These are phyloP conservation scores for Heliconius eleuchia DNA, from an alignment of 1,140 invertebrate species.

Conservation along the genomic window DNA sequence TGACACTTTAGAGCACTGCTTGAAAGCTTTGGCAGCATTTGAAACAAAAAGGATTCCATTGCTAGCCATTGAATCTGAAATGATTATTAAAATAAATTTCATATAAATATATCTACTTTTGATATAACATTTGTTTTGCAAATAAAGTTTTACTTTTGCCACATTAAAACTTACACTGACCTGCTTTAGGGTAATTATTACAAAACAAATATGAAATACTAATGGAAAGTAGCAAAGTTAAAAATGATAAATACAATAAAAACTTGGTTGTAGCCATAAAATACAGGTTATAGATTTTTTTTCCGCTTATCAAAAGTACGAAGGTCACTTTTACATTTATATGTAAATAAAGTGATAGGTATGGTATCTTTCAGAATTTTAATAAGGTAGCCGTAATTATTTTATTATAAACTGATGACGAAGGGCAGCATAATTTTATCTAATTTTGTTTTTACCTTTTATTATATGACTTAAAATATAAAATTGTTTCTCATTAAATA, in stretches of 20 bases:
- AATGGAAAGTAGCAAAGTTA: background rate
- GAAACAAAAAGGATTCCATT: conserved; percentile 69
- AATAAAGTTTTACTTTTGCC: background rate
- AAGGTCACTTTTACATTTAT: background rate
- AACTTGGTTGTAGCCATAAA: conserved; percentile 1
- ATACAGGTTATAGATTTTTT: background rate
- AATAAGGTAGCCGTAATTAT: background rate
- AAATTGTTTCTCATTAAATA: background rate
- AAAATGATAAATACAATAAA: background rate
- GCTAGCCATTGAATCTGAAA: conserved; percentile 60
- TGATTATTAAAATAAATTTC: background rate
- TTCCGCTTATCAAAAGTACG: background rate
- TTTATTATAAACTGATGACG: background rate
- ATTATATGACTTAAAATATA: background rate
- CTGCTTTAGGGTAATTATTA: background rate
- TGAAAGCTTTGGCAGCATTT: conserved; percentile 63
- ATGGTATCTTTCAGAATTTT: background rate
- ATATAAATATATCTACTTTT: too few relatives aligned
- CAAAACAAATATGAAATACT: conserved; percentile 4
- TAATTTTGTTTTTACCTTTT: background rate
- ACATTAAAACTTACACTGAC: conserved; percentile 2
- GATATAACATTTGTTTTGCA: background rate
- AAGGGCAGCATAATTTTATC: background rate
- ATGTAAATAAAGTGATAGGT: background rate
- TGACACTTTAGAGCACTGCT: conserved; percentile 57